These are phyloP conservation scores for Temnothorax unifasciatus DNA, from an alignment of 2,888 invertebrate species.

Conservation along the genomic window DNA sequence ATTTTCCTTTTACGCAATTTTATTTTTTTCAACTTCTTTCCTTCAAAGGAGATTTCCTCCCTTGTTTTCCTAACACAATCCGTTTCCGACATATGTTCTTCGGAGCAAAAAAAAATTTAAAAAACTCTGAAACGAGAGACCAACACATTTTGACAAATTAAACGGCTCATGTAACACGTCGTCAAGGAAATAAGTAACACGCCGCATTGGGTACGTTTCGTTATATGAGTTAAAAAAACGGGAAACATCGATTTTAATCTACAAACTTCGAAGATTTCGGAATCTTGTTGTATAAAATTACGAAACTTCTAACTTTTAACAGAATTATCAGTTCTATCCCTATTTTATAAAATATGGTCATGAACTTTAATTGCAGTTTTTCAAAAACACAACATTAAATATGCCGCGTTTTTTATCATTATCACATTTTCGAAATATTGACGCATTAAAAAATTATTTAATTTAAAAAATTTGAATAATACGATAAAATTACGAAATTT, in stretches of 20 bases:
- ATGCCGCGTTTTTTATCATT: not conserved
- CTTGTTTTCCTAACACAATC: slow-evolving; percentile 1
- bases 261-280: not conserved
- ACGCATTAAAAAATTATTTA: too few species aligned
- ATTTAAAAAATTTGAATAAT: not conserved
- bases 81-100: slow-evolving; percentile 9
- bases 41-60: not conserved
- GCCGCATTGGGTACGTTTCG: not conserved
- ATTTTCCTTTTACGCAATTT: slow-evolving; percentile 11
- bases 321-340: not conserved
- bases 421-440: not conserved
- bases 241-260: not conserved
- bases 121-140: slow-evolving; percentile 15
- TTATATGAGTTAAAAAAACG: not conserved
- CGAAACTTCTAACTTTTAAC: not conserved
- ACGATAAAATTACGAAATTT: not conserved
- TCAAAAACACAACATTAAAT: not conserved
- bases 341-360: not conserved
- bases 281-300: not conserved
- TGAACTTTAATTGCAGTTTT: not conserved
- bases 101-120: slow-evolving; percentile 19
- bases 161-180: slow-evolving; percentile 21
- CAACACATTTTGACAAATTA: slow-evolving; percentile 43
- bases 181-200: slow-evolving; percentile 19
- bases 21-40: slow-evolving; percentile 3